Evolutionary conservation across 2,797 vertebrate species (phyloP).

Genomic region (Triplophysa yarkandensis): DNA sequence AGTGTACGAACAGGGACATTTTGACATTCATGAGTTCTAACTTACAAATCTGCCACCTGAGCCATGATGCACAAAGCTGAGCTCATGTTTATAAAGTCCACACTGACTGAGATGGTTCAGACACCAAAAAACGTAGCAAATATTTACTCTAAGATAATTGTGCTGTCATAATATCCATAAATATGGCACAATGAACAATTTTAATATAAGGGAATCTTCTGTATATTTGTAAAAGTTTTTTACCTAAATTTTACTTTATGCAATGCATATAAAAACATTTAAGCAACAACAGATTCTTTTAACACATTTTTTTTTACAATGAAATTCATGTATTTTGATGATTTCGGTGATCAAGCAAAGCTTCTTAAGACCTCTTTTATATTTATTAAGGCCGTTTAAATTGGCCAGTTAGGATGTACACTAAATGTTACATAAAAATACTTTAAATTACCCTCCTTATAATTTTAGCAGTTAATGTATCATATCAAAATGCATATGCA

Average conservation of each 20-base stretch:
- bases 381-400: conserved; percentile 11
- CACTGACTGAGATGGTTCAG: conserved; percentile 42
- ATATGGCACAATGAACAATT: no score
- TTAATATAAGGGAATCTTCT: no score
- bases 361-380: not conserved
- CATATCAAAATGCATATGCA: no score
- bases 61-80: conserved; percentile 24
- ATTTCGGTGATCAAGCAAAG: conserved; percentile 39
- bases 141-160: conserved; percentile 53
- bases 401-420: not conserved
- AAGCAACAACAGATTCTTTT: no score
- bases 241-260: no score
- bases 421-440: conserved; percentile 7
- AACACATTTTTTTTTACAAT: no score
- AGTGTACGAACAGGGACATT: conserved; percentile 25
- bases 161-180: no score
- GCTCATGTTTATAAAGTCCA: conserved; percentile 42
- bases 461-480: no score
- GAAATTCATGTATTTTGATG: conserved; percentile 64
- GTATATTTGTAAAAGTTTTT: no score
- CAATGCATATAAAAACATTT: no score
- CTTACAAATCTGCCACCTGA: conserved; percentile 71
- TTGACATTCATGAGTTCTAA: conserved; percentile 69
- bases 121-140: conserved; percentile 42
- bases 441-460: no score